A percentile compares a stretch with the other conserved stretches of the same genome.
Conservation (phyloP, 2,888 invertebrate species). For the Leucophora obtusa region DNA sequence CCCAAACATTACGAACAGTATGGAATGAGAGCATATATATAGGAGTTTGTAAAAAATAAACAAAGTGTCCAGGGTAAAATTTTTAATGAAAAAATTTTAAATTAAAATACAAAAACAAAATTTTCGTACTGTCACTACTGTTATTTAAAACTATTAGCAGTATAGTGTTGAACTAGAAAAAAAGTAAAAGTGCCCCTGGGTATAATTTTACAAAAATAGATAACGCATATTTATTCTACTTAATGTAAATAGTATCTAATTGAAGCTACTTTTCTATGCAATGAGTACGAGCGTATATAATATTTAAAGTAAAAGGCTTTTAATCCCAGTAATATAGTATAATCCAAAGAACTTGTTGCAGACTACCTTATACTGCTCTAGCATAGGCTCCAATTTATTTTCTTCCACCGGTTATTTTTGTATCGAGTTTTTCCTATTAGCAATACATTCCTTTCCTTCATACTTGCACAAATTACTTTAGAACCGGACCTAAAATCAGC, state of each 20-base stretch:
- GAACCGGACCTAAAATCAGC: no score
- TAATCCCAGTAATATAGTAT: no score
- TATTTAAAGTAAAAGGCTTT: constrained; percentile 46
- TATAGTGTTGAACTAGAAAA: constrained; percentile 25
- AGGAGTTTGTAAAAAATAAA: constrained; percentile 44
- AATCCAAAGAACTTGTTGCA: no score
- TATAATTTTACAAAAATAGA: constrained; percentile 54
- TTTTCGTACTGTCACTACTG: no score
- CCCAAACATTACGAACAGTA: constrained; percentile 35
- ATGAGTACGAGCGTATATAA: constrained; percentile 28
- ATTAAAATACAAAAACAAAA: constrained; percentile 53
- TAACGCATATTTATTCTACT: constrained; percentile 35
- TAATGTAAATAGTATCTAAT: background rate
- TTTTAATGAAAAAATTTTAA: constrained; percentile 54
- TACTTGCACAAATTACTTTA: no score
- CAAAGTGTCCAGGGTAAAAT: constrained; percentile 54
- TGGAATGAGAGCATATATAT: constrained; percentile 13
- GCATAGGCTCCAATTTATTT: no score
- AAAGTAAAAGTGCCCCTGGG: constrained; percentile 57
- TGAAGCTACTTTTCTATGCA: background rate
- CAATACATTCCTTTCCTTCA: no score
- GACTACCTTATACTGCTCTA: no score
- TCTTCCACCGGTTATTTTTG: no score
- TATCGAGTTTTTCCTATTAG: no score
- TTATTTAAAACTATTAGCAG: constrained; percentile 1